Evolutionary conservation across 2,797 vertebrate genomes (phyloP), one percentile per base, ranked within the genome.

Genomic region (Eulemur albifrons): DNA sequence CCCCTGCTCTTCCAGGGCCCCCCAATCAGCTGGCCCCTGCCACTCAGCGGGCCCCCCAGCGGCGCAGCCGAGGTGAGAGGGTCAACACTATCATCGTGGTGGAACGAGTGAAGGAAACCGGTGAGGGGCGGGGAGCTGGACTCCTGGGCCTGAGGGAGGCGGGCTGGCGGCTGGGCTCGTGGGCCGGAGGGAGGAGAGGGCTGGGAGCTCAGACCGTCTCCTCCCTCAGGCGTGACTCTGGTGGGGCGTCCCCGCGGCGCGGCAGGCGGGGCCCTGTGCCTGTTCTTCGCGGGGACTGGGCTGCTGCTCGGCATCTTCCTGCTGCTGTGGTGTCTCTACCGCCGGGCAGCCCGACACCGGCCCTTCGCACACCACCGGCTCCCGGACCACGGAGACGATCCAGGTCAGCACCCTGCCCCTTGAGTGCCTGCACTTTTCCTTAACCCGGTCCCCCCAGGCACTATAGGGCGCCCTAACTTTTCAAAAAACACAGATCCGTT

Each of bases 201-300:
- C 17, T n/a, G 4, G 90, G 82, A 27, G 30, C 38, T 79, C 5
- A 72, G 69, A 13, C 5, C 1, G 25, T 59, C 50, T 72, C 13
- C 43, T 25, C 35, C 27, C 45, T 5, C 97, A 45, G 97, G 98
- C 0, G 97, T 99, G 98, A 97, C 99, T 32, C 98, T 99, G 0
- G 98, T 99, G 2, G 98, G 99, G 93, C 99, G 99, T 0, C 92
- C 98, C 0, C 98, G 99, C 54, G 96, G 94, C 27, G 88, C 59
- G 20, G 73, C 75, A 2, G 91, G 96, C 5, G 97, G 96, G 25
- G 91, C 98, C 27, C 93, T 97, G 43, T 98, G 97, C 69, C 85
- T 98, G 20, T 98, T 98, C 81, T 88, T 98, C 12, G 97, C 96
- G 0, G 98, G 97, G 61, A 97, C 96, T 0, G 98, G 96, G 35